Base-by-base conservation (phyloP, 37 sponge, comb jelly and placozoan genomes). In the Aphrocallistes beatrix region DNA sequence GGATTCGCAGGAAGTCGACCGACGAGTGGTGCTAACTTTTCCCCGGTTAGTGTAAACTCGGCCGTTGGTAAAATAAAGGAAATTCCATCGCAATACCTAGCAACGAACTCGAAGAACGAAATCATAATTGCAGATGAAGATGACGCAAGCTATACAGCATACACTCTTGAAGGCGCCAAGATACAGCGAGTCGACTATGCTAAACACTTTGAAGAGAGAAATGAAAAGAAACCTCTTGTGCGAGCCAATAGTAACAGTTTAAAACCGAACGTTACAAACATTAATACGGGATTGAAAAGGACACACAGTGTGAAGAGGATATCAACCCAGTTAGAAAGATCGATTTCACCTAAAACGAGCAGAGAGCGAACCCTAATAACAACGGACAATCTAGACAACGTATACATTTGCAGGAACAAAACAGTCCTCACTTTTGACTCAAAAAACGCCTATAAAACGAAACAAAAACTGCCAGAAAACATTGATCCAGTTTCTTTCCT, bases 331-430 rank as follows among this genome's bases (percentile, higher is more conserved):
- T 30, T 60, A 25, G 34, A 19, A 25, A 21, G 75, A 60, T 32
- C 75, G n/a, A 60, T 60, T 3, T 25, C 75, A 32, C 75, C 75
- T 19, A 60, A 60, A 60, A 32, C 75, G 3, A 60, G 75, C 32
- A 42, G 10, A 16, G 75, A 60, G 21, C 75, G 75, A 1, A 60
- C 75, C 3, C n/a, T 60, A 28, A 60, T 60, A 3, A 60, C 75
- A 19, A 60, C 75, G n/a, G 75, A 60, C 75, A 60, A 60, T 6
- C 75, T 60, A 19, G 75, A 60, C 75, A 60, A 60, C n/a, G n/a
- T 60, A 3, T 60, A 60, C 75, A 60, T 60, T 60, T 60, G 75
- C 21, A 60, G 75, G 21, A 3, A 13, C 28, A 60, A 60, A 3
- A 19, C 10, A 6, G n/a, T 60, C 21, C 75, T 60, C 10, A 60